These are phyloP conservation scores for Lumbricus terrestris DNA, from an alignment of 2,888 invertebrate species.

Conservation along the genomic window DNA sequence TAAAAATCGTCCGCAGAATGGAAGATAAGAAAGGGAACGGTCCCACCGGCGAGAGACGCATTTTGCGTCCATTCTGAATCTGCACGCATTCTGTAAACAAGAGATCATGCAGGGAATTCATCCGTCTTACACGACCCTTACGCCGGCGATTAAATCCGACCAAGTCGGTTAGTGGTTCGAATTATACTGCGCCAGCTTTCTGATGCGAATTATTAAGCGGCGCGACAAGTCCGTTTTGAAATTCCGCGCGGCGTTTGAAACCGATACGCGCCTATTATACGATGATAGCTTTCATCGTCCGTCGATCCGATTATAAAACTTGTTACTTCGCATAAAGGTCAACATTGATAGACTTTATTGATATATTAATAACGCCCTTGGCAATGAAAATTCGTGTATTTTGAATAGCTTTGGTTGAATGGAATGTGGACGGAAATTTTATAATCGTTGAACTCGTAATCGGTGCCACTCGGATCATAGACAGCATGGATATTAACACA, in stretches of 20 bases:
- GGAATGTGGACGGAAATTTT: neutral
- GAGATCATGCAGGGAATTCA: neutral
- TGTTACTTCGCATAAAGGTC: neutral
- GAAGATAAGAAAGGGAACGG: neutral
- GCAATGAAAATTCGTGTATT: neutral
- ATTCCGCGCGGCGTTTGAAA: neutral
- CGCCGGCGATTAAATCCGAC: neutral
- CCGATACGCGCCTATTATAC: neutral
- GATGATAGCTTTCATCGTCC: neutral
- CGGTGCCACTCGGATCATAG: no score
- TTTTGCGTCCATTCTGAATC: conserved; percentile 4
- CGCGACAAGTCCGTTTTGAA: neutral
- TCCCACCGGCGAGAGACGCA: neutral
- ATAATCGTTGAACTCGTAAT: neutral
- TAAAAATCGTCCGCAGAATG: conserved; percentile 14
- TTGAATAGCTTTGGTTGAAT: neutral
- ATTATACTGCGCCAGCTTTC: conserved; percentile 3
- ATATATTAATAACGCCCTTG: neutral
- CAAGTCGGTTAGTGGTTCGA: neutral
- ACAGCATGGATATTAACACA: neutral
- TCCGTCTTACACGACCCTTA: neutral
- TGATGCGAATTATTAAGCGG: neutral
- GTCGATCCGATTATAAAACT: neutral
- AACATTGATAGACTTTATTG: neutral
- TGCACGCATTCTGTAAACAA: conserved; percentile 19